phyloP scores from a whole-genome alignment of 1,140 invertebrate genomes.

The Dreissena polymorpha region DNA sequence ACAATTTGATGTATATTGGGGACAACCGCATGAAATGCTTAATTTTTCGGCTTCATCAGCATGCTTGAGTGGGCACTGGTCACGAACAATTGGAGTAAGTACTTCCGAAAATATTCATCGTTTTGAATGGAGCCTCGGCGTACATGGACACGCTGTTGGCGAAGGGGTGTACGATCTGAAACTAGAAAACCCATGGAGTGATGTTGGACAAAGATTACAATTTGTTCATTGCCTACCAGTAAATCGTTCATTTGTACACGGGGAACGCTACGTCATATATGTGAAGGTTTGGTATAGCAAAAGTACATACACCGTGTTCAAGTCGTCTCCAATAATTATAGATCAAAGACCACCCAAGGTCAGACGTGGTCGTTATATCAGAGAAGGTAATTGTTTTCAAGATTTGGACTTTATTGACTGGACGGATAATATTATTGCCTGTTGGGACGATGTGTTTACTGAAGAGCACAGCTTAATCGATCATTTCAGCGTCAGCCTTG shows the following conservation, averaged over 20 bases:
- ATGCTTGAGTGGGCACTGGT: no score
- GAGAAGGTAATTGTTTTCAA: no score
- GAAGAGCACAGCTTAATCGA: no score
- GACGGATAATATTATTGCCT: no score
- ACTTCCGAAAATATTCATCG: no score
- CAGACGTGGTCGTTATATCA: not conserved
- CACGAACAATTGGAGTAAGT: no score
- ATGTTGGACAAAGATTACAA: not conserved
- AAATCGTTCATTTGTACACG: not conserved
- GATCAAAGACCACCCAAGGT: conserved; percentile 8
- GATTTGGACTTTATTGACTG: no score
- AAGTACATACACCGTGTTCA: not conserved
- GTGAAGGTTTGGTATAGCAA: not conserved
- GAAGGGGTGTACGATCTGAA: no score
- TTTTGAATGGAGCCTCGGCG: no score
- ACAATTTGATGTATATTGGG: not conserved
- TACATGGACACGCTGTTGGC: no score
- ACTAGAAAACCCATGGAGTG: conserved; percentile 19
- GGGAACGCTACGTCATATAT: not conserved
- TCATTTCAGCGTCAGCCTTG: no score
- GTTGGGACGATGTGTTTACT: no score
- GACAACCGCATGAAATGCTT: not conserved
- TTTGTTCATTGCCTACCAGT: conserved; percentile 9
- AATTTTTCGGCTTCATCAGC: conserved; percentile 4
- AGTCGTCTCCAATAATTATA: not conserved